Percentiles rank a stretch among this genome's conserved stretches.
Evolutionary conservation across 2,113 vertebrate species (phyloP).

Genomic region (Oreocharis arfaki): DNA sequence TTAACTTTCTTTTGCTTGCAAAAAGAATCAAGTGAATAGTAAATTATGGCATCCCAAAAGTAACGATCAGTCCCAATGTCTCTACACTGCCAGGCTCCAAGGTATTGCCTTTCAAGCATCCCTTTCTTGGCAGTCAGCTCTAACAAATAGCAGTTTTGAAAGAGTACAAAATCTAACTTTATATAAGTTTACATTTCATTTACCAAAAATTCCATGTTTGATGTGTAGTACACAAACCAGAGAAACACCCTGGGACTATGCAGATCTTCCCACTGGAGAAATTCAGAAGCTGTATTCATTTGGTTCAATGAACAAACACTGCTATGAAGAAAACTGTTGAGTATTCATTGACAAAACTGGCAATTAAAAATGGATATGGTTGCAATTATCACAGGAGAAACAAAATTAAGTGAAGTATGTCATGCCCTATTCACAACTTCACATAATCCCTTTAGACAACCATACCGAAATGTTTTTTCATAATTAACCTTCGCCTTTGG

Average conservation of each 20-base stretch:
- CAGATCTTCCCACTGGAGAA: constrained; percentile 1
- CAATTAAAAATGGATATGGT: constrained; percentile 21
- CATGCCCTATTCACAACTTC: background rate
- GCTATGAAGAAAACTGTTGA: background rate
- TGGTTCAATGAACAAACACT: background rate
- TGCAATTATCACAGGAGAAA: constrained; percentile 20
- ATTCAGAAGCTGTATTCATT: background rate
- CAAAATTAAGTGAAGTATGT: background rate
- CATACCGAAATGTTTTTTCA: background rate
- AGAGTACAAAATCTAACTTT: background rate
- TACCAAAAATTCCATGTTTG: background rate
- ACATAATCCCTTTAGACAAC: background rate
- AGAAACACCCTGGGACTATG: background rate
- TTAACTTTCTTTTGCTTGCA: background rate
- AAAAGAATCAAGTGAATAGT: too few species aligned
- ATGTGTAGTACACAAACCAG: background rate
- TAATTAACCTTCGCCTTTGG: background rate
- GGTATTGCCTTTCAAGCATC: background rate
- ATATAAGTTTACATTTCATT: background rate
- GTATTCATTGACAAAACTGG: background rate
- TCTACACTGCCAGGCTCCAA: background rate
- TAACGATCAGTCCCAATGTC: background rate
- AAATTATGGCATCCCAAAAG: background rate
- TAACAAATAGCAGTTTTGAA: background rate
- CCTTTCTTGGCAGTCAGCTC: background rate